Evolutionary conservation across 2,888 invertebrate species (phyloP), one percentile per base, ranked within the genome.

Genomic region (Ichneumoninae sp.): DNA sequence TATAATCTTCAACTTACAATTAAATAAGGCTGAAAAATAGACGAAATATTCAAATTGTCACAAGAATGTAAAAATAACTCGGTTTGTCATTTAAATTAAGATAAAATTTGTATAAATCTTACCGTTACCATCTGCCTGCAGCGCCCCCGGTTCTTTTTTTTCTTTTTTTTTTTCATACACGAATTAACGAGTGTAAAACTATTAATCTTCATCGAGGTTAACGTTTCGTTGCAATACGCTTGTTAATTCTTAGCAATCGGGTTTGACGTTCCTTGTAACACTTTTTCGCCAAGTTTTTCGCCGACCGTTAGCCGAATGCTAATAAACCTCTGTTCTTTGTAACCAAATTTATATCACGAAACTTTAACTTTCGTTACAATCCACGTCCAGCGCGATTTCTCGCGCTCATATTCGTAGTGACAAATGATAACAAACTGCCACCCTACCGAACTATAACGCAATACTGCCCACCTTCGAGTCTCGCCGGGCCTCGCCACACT

Each of bases 1-100:
- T 78, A 57, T 69, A 7, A 30, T 50, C n/a, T 16, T 30, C 13
- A 62, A 16, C 52, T 57, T 40, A 44, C 16, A 16, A 69, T 60
- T 30, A 77, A 16, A 68, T n/a, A n/a, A 62, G n/a, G 30, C 6
- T 6, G 4, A 10, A 10, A 30, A 26, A 3, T 16, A 33, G 33
- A 13, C 62, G 36, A 57, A 10, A 57, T 22, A 19, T 57, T 57
- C 3, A 26, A 2, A 10, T 57, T 22, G 10, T 8, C 10, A 10
- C 19, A 19, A 22, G 10, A 22, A 8, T 10, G 8, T 52, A 22
- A 22, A 57, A 57, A 57, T 4, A 57, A 26, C 26, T 54, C 54
- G 10, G 26, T 10, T 57, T 26, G 13, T 22, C 3, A 26, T 10
- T 57, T 3, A 10, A 54, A 54, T 22, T 4, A 26, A 57, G 22